Base-by-base conservation (phyloP, 2,113 vertebrate species). In the Lanius ludovicianus region DNA sequence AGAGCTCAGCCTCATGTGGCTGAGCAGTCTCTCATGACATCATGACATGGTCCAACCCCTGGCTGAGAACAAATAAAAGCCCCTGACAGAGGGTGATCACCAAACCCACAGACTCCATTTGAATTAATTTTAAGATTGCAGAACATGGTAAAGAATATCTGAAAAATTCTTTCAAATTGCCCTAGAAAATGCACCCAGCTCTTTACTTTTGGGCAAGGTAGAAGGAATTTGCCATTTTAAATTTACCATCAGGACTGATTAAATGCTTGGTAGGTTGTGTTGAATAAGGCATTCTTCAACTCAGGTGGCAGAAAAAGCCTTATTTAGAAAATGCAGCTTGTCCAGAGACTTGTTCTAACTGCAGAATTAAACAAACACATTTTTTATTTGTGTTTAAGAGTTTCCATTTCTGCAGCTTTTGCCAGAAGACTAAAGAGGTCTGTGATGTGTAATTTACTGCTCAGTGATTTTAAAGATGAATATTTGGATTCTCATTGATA, bases 401-500 rank as follows among this genome's bases (percentile, higher is more conserved):
- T 91, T 96, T 93, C 70, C 47, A 79, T 75, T 87, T 89, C 42
- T 82, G 57, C 42, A 79, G 83, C 49, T 87, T 89, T 93, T 91
- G 86, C 80, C 93, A 96, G 69, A 57, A 93, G n/a, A 41, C 78
- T 79, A 73, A 91, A 88, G 79, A 82, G 44, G 80, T 67, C 84
- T 79, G 76, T 73, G 73, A 90, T 78, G 25, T 84, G 18, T 94
- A 84, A 90, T 92, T 90, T 96, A 81, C 73, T 84, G 46, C 53
- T 87, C 24, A 57, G 73, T 84, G 84, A 90, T 92, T 93, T 95
- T 73, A 92, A 94, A 95, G 87, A 90, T 62, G 79, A 92, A 84
- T 96, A 81, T 90, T 93, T 94, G 73, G 73, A 92, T 91, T 78
- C 64, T 89, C 62, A 89, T 49, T 89, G 76, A 95, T 96, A 96